A percentile compares a stretch with the other conserved stretches of the same genome.
phyloP scores from a whole-genome alignment of 2,113 vertebrate genomes.

The Nesogale talazaci region DNA sequence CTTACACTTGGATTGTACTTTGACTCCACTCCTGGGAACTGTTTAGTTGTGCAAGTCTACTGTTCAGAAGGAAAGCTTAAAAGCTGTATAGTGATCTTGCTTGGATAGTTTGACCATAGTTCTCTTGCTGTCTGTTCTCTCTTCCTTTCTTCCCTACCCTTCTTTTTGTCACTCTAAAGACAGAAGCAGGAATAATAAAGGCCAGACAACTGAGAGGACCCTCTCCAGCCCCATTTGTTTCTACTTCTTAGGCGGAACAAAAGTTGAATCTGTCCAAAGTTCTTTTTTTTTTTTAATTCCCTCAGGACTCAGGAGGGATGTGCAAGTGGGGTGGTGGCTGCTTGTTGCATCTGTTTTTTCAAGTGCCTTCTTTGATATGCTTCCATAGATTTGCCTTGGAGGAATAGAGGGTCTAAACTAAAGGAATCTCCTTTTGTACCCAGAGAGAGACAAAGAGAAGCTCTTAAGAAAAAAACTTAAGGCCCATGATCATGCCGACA shows the following conservation, averaged over 20 bases:
- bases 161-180: background rate
- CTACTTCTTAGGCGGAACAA: background rate
- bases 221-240: background rate
- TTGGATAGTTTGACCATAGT: background rate
- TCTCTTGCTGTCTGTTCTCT: background rate
- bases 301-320: background rate
- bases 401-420: conserved; percentile 9
- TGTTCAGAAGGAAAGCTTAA: background rate
- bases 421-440: background rate
- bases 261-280: background rate
- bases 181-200: background rate
- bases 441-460: background rate
- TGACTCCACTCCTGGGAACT: background rate
- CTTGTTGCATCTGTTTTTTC: background rate
- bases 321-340: background rate
- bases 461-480: background rate
- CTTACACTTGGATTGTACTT: background rate
- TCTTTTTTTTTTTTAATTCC: background rate
- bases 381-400: background rate
- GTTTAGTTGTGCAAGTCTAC: background rate
- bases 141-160: background rate
- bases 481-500: background rate
- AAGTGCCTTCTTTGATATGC: background rate
- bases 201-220: background rate
- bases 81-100: background rate